A percentile compares a stretch with the other conserved stretches of the same genome.
These are phyloP conservation scores for Mystacornis crossleyi DNA, from an alignment of 2,113 vertebrate genomes.

Conservation along the genomic window DNA sequence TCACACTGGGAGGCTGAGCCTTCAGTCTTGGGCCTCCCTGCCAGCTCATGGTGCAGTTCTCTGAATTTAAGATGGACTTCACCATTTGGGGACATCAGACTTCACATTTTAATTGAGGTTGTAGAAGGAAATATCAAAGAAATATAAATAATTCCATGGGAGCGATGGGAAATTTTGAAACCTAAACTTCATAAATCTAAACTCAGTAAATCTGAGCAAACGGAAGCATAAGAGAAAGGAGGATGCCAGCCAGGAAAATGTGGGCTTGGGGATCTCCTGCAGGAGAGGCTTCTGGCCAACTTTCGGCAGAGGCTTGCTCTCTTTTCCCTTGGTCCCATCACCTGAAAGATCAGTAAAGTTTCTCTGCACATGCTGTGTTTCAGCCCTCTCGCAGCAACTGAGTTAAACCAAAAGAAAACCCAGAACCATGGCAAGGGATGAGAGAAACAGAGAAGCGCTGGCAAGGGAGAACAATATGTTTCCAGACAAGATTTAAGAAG, in stretches of 20 bases:
- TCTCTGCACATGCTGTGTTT: fast-evolving
- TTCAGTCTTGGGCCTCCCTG: background rate
- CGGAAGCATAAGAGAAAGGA: background rate
- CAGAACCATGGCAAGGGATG: constrained; percentile 6
- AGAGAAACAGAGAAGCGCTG: background rate
- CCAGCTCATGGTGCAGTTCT: background rate
- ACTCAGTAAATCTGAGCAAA: background rate
- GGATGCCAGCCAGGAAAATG: background rate
- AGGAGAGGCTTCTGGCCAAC: background rate
- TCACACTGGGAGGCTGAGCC: background rate
- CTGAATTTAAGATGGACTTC: background rate
- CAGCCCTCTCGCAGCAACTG: background rate
- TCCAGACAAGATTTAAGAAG: constrained; percentile 46
- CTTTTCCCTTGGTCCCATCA: background rate
- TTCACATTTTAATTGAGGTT: background rate
- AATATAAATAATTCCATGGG: background rate
- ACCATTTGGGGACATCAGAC: background rate
- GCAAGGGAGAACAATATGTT: constrained; percentile 62
- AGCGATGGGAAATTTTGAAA: background rate
- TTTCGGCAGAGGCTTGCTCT: background rate
- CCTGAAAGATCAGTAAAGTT: background rate
- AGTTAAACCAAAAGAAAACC: background rate
- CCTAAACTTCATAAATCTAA: background rate
- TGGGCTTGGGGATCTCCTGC: background rate
- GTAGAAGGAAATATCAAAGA: background rate